Percentiles rank a stretch among this genome's conserved stretches.
These are phyloP conservation scores for Scaptomyza cyrtandrae DNA, from an alignment of 2,888 invertebrate species.

Conservation along the genomic window DNA sequence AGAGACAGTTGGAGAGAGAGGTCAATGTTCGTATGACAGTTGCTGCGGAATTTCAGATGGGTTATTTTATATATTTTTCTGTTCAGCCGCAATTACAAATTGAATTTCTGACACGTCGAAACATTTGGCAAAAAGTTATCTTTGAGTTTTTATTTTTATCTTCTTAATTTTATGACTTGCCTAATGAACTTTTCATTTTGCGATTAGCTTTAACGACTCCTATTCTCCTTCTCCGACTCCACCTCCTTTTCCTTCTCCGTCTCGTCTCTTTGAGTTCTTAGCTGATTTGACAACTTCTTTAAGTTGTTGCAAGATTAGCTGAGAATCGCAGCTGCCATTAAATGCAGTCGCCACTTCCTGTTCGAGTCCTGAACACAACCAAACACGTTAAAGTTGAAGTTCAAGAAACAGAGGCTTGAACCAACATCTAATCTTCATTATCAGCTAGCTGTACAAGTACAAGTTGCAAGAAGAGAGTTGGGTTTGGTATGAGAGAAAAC, in stretches of 20 bases:
- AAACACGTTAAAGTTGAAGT: background rate
- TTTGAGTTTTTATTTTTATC: background rate
- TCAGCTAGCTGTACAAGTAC: no score
- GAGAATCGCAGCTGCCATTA: conserved; percentile 56
- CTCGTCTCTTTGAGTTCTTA: no score
- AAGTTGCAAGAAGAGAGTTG: no score
- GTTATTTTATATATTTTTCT: conserved; percentile 5
- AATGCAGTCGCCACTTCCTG: conserved; percentile 55
- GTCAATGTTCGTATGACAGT: conserved; percentile 74
- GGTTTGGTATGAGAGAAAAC: background rate
- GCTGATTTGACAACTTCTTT: conserved; percentile 57
- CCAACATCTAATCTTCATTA: conserved; percentile 69
- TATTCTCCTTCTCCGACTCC: background rate
- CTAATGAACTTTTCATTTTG: conserved; percentile 77
- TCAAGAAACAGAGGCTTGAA: background rate
- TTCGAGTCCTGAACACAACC: conserved; percentile 32
- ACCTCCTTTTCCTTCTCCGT: background rate
- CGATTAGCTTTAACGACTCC: conserved; percentile 49
- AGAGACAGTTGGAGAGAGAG: conserved; percentile 24
- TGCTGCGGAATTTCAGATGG: conserved; percentile 40
- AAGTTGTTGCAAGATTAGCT: conserved; percentile 53
- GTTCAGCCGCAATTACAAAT: conserved; percentile 68
- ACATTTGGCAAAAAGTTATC: conserved; percentile 41
- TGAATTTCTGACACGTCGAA: conserved; percentile 76
- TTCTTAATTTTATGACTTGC: conserved; percentile 60